phyloP scores from a whole-genome alignment of 2,888 invertebrate genomes.

The Ectobius pallidus region DNA sequence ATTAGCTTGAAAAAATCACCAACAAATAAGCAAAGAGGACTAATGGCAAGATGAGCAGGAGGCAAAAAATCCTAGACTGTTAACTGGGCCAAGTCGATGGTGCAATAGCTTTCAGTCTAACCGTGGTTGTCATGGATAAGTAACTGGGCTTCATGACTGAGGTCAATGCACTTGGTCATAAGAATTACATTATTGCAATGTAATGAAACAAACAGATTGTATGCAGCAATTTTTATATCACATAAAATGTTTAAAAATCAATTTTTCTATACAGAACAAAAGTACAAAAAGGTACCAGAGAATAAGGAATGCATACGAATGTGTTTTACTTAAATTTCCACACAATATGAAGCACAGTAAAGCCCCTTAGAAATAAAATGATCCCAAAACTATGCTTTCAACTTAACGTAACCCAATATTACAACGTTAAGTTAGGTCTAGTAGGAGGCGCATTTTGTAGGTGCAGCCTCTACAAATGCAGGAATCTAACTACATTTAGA shows the following conservation, averaged over 20 bases:
- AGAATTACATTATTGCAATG: background rate
- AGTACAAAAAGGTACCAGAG: slow-evolving; percentile 3
- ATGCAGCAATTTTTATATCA: background rate
- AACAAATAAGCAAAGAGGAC: no score
- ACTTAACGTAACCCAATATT: slow-evolving; percentile 4
- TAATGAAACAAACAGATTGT: background rate
- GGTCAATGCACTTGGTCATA: no score
- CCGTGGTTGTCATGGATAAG: no score
- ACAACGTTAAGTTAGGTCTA: slow-evolving; percentile 1
- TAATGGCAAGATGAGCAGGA: no score
- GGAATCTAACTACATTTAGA: slow-evolving; percentile 23
- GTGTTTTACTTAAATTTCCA: slow-evolving; percentile 15
- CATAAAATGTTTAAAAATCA: background rate
- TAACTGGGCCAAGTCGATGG: no score
- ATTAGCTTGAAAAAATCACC: no score
- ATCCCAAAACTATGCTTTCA: slow-evolving; percentile 11
- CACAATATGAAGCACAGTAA: slow-evolving; percentile 14
- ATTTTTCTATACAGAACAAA: background rate
- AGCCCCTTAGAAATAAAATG: slow-evolving; percentile 18
- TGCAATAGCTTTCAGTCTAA: no score
- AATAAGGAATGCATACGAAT: slow-evolving; percentile 29
- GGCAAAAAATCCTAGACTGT: no score
- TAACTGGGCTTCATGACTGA: no score
- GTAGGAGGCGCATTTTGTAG: background rate
- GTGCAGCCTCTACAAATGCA: slow-evolving; percentile 14